Conservation (phyloP, 2,797 vertebrate species). For the Monodelphis domestica region DNA sequence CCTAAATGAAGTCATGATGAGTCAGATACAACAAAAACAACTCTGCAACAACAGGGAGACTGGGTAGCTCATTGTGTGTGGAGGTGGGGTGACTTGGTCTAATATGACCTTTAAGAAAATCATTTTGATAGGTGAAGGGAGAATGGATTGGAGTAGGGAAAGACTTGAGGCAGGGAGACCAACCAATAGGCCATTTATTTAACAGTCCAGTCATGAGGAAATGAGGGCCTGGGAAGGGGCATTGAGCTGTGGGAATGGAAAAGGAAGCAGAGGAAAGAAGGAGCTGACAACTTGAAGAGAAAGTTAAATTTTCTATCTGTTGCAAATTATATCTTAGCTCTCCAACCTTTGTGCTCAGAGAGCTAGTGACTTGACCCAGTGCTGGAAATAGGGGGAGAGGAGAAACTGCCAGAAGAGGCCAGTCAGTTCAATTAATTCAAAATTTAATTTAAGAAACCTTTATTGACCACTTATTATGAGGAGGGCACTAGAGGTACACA, state of each 20-base stretch:
- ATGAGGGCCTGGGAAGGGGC: background rate
- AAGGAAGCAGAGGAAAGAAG: background rate
- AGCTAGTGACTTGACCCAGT: background rate
- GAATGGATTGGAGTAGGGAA: background rate
- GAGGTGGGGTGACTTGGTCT: background rate
- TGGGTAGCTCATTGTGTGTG: background rate
- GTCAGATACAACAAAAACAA: no score
- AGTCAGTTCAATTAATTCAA: background rate
- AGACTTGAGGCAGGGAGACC: background rate
- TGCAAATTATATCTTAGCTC: background rate
- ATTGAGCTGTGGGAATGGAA: fast-evolving
- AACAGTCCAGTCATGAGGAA: background rate
- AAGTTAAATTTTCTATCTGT: background rate
- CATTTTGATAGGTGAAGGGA: background rate
- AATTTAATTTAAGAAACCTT: background rate
- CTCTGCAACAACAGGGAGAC: no score
- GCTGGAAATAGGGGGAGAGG: background rate
- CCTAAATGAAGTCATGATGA: no score
- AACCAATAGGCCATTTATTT: background rate
- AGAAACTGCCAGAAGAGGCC: background rate
- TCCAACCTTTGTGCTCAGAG: background rate
- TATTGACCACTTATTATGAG: background rate
- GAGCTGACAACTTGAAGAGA: background rate
- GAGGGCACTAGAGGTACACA: background rate
- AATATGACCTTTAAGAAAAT: background rate